Evolutionary conservation across 2,113 vertebrate species (phyloP).

Genomic region (Hippopotamus amphibius): DNA sequence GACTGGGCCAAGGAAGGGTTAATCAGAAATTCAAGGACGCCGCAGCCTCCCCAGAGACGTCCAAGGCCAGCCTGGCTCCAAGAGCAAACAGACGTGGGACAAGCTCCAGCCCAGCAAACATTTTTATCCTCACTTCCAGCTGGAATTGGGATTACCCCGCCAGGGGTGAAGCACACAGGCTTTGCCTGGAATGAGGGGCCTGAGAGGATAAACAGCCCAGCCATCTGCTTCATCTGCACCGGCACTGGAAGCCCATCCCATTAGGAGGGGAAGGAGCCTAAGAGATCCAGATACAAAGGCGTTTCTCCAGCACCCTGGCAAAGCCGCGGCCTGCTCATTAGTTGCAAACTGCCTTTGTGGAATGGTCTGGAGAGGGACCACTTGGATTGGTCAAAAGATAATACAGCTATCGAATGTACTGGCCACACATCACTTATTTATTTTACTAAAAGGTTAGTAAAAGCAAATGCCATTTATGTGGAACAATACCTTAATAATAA

Average conservation of each 20-base stretch:
- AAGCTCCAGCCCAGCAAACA: rapidly evolving
- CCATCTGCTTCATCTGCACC: rapidly evolving
- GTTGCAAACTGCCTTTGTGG: not conserved
- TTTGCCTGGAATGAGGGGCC: rapidly evolving
- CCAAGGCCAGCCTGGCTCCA: not conserved
- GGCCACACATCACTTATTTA: not conserved
- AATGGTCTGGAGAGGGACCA: not conserved
- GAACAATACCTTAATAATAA: not conserved
- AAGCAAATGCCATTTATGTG: not conserved
- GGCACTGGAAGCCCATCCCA: rapidly evolving
- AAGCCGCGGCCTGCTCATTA: not conserved
- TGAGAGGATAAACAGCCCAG: rapidly evolving
- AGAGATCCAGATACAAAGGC: not conserved
- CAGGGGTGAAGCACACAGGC: not conserved
- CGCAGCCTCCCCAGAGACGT: not conserved
- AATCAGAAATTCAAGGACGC: not conserved
- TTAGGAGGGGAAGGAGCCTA: not conserved
- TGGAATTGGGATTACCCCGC: not conserved
- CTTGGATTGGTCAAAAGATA: not conserved
- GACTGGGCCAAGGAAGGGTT: not conserved
- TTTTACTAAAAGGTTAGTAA: not conserved
- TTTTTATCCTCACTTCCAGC: not conserved
- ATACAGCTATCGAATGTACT: not conserved
- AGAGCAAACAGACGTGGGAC: not conserved
- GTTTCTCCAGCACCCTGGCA: not conserved